Base-by-base conservation (phyloP, 2,797 vertebrate genomes). In the Peromyscus melanophrys region DNA sequence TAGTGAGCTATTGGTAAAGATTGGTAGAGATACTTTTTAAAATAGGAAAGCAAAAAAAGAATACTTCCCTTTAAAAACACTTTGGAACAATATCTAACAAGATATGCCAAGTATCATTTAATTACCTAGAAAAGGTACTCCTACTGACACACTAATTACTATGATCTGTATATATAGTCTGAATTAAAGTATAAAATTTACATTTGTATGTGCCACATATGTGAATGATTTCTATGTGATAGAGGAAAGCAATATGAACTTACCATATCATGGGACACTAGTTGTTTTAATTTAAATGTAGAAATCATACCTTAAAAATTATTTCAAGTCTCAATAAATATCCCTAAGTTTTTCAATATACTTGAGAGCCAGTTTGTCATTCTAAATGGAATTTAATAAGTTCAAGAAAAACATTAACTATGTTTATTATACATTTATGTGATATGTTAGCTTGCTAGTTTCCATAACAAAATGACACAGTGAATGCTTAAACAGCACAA, bases 151-250 rank as follows among this genome's bases (percentile, higher is more conserved):
- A 78, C 8, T 52, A n/a, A 59, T 59, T 82, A 25, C 3, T 89
- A 23, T 67, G 43, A 17, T 75, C 37, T 46, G 12, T 14, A 13
- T 25, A 37, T 6, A 55, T 1, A 81, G 5, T 67, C 34, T 76
- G 34, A 92, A 94, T n/a, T 90, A 89, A 97, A 91, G 76, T 88
- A 29, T 31, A 80, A 81, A 92, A 86, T 76, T 89, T 63, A 46
- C 46, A 76, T 80, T 88, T 90, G 67, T 95, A 67, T 52, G 34
- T 93, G 10, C 25, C 43, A 29, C 46, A 21, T 1, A 52, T 84
- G 17, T 57, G 49, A 81, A 80, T 92, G 25, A 69, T 89, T 82
- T 78, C 55, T 43, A 29, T 77, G 4, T 67, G 21, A 8, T 37
- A 73, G 25, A 94, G 86, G 2, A 81, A 92, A 86, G 43, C 21